Percentiles rank a stretch among this genome's conserved stretches.
Conservation (phyloP, 2,797 vertebrate species). For the Peromyscus aztecus region DNA sequence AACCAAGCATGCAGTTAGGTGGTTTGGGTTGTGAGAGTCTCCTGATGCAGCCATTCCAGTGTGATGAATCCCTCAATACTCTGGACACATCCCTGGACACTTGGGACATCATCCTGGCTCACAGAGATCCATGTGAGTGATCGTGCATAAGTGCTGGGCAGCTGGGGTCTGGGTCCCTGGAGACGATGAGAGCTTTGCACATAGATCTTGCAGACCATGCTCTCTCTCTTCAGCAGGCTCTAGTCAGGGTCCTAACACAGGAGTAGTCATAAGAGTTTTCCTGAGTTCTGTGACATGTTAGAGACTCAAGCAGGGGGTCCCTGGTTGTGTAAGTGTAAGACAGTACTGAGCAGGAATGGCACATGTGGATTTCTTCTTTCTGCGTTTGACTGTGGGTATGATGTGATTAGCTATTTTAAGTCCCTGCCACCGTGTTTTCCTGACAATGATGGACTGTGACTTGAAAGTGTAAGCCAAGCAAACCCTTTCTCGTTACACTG, state of each 20-base stretch:
- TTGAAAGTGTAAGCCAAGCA: not conserved
- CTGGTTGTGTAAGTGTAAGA: not conserved
- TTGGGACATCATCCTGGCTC: not conserved
- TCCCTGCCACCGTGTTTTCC: not conserved
- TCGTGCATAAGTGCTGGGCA: no score
- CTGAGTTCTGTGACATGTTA: not conserved
- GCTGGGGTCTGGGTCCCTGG: not conserved
- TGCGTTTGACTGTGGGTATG: not conserved
- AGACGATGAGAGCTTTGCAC: not conserved
- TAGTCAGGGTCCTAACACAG: constrained; percentile 6
- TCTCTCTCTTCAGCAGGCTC: not conserved
- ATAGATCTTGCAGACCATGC: not conserved
- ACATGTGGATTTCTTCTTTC: not conserved
- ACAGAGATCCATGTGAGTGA: not conserved
- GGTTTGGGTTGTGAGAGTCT: not conserved
- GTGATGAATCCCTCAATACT: not conserved
- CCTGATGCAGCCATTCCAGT: not conserved
- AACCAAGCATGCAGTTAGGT: not conserved
- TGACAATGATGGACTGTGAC: not conserved
- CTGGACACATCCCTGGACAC: not conserved
- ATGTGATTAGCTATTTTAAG: not conserved
- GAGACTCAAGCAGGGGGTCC: not conserved
- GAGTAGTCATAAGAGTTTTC: not conserved
- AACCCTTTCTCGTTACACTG: not conserved
- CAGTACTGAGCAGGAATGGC: no score